Conservation (phyloP, 1,140 invertebrate genomes). For the Hycleus phaleratus region DNA sequence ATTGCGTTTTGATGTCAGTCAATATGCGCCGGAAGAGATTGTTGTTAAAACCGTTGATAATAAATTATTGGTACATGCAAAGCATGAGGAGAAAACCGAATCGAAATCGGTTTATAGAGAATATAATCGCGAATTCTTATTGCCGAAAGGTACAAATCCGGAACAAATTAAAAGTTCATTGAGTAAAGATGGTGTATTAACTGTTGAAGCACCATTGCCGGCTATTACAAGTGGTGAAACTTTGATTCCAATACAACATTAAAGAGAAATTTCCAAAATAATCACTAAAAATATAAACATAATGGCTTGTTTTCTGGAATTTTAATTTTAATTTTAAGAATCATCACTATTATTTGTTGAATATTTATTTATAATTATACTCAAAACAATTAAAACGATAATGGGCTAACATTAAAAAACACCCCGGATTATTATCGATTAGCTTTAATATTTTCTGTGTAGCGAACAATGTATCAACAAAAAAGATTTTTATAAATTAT, state of each 20-base stretch:
- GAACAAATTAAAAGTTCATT: conserved; percentile 85
- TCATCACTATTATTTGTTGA: neutral
- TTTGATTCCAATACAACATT: conserved; percentile 71
- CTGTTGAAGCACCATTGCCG: conserved; percentile 88
- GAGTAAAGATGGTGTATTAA: conserved; percentile 87
- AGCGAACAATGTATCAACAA: conserved; percentile 9
- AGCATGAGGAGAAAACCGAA: conserved; percentile 92
- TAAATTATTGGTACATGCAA: conserved; percentile 90
- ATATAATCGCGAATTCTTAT: conserved; percentile 90
- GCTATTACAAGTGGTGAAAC: conserved; percentile 63
- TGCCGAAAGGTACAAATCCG: conserved; percentile 89
- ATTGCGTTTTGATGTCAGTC: conserved; percentile 87
- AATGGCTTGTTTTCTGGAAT: neutral
- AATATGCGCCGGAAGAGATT: conserved; percentile 92
- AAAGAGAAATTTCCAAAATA: conserved; percentile 27
- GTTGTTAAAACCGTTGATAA: conserved; percentile 95
- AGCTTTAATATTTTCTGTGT: conserved; percentile 13
- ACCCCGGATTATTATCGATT: no score
- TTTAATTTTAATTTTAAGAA: neutral
- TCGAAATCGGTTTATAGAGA: conserved; percentile 91
- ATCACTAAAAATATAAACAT: conserved; percentile 1
- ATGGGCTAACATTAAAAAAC: neutral
- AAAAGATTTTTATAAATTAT: conserved; percentile 22
- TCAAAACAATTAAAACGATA: neutral
- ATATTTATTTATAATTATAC: neutral